Percentiles rank a stretch among this genome's conserved stretches.
These are phyloP conservation scores for Melanotaenia nigrans DNA, from an alignment of 2,797 vertebrate species.

Conservation along the genomic window DNA sequence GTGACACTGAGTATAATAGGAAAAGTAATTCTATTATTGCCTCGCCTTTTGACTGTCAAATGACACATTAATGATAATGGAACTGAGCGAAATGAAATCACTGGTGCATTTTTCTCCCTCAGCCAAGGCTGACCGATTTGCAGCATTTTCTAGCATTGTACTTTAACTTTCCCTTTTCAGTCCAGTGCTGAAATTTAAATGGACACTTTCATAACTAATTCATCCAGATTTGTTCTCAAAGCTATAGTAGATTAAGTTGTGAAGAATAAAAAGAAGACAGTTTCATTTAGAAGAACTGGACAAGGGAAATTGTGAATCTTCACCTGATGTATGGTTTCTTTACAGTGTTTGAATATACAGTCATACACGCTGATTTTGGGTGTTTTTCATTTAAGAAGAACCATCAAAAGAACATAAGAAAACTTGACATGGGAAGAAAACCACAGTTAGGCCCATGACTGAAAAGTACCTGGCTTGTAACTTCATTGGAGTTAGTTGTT, in stretches of 20 bases:
- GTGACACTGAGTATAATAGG: constrained; percentile 62
- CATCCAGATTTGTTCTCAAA: constrained; percentile 59
- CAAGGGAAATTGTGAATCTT: no score
- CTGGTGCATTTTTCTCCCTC: constrained; percentile 47
- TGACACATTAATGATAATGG: constrained; percentile 60
- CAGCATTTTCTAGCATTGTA: constrained; percentile 28
- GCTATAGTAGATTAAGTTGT: constrained; percentile 2
- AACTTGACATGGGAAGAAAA: no score
- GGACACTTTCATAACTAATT: constrained; percentile 71
- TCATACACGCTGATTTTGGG: no score
- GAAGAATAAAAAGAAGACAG: constrained; percentile 11
- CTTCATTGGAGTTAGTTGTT: no score
- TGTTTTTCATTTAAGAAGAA: no score
- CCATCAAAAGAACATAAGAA: no score
- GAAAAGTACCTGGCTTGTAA: no score
- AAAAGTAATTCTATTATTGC: constrained; percentile 70
- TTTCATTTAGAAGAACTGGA: constrained; percentile 4
- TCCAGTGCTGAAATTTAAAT: constrained; percentile 66
- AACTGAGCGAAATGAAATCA: constrained; percentile 49
- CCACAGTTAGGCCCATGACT: no score
- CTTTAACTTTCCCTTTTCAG: constrained; percentile 53
- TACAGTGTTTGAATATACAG: no score
- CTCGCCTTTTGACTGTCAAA: constrained; percentile 64
- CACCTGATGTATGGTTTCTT: no score
- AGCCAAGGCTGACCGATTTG: constrained; percentile 27